Evolutionary conservation across 2,888 invertebrate species (phyloP).

Genomic region (Pristionchus entomophagus): DNA sequence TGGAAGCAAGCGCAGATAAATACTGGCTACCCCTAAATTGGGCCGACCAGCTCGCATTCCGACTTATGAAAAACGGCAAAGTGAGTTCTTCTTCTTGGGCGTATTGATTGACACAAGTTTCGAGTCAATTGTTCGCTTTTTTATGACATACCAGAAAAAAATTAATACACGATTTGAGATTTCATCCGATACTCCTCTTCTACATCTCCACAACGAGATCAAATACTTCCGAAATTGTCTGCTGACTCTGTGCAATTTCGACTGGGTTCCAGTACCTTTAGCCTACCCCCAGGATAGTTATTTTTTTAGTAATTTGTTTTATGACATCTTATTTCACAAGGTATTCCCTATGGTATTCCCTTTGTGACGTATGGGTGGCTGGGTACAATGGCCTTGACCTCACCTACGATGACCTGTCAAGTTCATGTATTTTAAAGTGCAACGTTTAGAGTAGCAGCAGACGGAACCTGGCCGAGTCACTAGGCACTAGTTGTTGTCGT

Average conservation of each 20-base stretch:
- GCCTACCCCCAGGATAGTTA: slow-evolving; percentile 60
- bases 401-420: too few species aligned
- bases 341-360: too few species aligned
- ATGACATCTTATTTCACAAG: too few species aligned
- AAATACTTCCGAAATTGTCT: slow-evolving; percentile 60
- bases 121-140: too few species aligned
- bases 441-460: too few species aligned
- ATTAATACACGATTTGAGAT: not conserved
- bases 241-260: slow-evolving; percentile 59
- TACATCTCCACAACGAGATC: slow-evolving; percentile 50
- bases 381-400: too few species aligned
- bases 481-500: too few species aligned
- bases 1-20: slow-evolving; percentile 59
- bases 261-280: slow-evolving; percentile 61
- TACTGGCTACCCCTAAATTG: slow-evolving; percentile 73
- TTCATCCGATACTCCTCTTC: slow-evolving; percentile 5
- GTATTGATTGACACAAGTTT: not conserved
- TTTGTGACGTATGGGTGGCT: too few species aligned
- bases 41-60: slow-evolving; percentile 55
- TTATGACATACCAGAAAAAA: too few species aligned
- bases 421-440: too few species aligned
- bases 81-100: not conserved
- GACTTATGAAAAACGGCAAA: slow-evolving; percentile 39
- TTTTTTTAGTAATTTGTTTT: too few species aligned
- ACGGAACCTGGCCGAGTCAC: too few species aligned